Evolutionary conservation across 2,113 vertebrate species (phyloP).

Genomic region (Oceanodroma tethys): DNA sequence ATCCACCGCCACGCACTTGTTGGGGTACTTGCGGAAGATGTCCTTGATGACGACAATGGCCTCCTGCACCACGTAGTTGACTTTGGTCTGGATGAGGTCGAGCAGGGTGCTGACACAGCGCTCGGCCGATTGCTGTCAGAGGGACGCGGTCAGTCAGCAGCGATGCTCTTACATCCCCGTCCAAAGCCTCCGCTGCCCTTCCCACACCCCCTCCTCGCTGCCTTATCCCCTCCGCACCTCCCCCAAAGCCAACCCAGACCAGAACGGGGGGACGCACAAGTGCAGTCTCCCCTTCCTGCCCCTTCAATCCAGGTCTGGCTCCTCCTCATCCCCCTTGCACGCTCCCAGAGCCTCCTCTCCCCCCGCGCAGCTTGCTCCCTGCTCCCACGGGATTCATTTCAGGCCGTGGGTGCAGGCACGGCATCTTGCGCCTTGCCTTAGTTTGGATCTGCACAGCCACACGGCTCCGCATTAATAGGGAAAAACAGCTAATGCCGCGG

Average conservation of each 20-base stretch:
- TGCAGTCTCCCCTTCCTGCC: neutral
- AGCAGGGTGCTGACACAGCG: slow-evolving; percentile 95
- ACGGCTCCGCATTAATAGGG: fast-evolving
- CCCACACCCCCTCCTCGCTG: neutral
- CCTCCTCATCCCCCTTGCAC: neutral
- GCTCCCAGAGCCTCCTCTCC: neutral
- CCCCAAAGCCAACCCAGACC: neutral
- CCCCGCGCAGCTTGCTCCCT: fast-evolving
- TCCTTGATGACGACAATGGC: slow-evolving; percentile 98
- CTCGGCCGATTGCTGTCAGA: slow-evolving; percentile 90
- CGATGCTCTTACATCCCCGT: fast-evolving
- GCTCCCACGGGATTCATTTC: neutral
- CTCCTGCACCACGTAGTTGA: slow-evolving; percentile 98
- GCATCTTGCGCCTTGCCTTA: neutral
- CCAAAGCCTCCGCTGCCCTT: neutral
- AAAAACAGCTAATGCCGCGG: neutral
- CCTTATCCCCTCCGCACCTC: fast-evolving
- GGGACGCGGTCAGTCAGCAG: neutral
- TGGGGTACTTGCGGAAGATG: slow-evolving; percentile 99
- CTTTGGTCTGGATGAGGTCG: slow-evolving; percentile 97
- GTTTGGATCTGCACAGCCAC: neutral
- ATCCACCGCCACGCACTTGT: slow-evolving; percentile 83
- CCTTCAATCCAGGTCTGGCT: neutral
- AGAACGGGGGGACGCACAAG: fast-evolving
- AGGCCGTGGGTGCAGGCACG: fast-evolving